A percentile compares a stretch with the other conserved stretches of the same genome.
phyloP scores from a whole-genome alignment of 1,140 invertebrate genomes.

The Lepidurus couesii region DNA sequence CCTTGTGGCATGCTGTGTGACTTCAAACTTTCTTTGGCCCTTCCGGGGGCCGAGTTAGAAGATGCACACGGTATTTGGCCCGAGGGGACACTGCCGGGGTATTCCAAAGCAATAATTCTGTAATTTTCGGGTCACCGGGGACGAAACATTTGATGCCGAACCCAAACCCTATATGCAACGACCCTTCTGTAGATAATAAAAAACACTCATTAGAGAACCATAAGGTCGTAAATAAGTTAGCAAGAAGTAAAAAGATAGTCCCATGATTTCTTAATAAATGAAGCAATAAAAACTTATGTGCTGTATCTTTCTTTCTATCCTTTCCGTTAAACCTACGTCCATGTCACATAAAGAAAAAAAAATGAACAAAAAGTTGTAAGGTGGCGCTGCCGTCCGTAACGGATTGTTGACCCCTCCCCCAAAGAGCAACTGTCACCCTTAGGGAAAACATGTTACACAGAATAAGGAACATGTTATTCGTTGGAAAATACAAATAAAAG shows the following conservation, averaged over 20 bases:
- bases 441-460: background rate
- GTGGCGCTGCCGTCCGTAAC: background rate
- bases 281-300: background rate
- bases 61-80: background rate
- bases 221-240: background rate
- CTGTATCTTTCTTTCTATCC: too few relatives aligned
- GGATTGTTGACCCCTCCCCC: background rate
- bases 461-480: background rate
- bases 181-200: background rate
- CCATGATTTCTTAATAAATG: background rate
- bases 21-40: background rate
- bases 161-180: slow-evolving; percentile 17
- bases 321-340: background rate
- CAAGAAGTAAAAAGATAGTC: background rate
- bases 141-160: background rate
- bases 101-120: slow-evolving; percentile 32
- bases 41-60: background rate
- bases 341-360: background rate
- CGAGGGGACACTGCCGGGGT: slow-evolving; percentile 19
- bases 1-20: slow-evolving; percentile 20
- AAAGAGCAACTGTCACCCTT: background rate
- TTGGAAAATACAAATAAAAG: too few relatives aligned
- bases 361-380: background rate
- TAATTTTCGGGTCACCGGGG: slow-evolving; percentile 17
- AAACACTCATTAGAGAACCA: background rate